phyloP scores from a whole-genome alignment of 1,140 invertebrate species.

The Vanessa tameamea region DNA sequence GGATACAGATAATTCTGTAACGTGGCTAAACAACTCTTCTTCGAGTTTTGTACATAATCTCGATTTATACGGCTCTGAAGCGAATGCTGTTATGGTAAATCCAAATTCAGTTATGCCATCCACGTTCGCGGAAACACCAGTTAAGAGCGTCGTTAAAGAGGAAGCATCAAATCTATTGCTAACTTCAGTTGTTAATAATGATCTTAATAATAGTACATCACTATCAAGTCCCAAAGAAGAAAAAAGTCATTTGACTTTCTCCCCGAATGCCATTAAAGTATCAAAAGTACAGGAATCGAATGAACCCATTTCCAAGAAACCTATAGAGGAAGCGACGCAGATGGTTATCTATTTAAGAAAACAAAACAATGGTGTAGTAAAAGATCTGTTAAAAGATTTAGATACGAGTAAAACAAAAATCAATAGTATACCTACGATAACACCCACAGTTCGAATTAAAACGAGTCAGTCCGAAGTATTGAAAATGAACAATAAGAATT shows the following conservation, averaged over 20 bases:
- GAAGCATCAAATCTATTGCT: conserved; percentile 75
- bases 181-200: conserved; percentile 68
- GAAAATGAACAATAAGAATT: conserved; percentile 76
- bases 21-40: conserved; percentile 81
- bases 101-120: conserved; percentile 87
- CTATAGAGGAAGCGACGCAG: conserved; percentile 75
- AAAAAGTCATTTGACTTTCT: conserved; percentile 85
- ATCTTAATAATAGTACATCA: conserved; percentile 64
- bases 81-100: conserved; percentile 88
- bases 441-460: conserved; percentile 71
- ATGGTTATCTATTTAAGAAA: conserved; percentile 77
- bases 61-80: conserved; percentile 87
- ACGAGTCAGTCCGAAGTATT: conserved; percentile 69
- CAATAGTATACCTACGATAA: conserved; percentile 47
- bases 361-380: conserved; percentile 81
- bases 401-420: conserved; percentile 59
- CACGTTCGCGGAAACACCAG: conserved; percentile 82
- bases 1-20: conserved; percentile 83
- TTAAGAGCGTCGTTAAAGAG: conserved; percentile 75
- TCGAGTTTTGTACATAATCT: conserved; percentile 86
- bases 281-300: conserved; percentile 71
- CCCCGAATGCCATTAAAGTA: conserved; percentile 83
- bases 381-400: conserved; percentile 80
- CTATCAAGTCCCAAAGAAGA: conserved; percentile 79
- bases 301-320: conserved; percentile 70